phyloP scores from a whole-genome alignment of 2,113 vertebrate genomes.

The Pelusios castaneus region DNA sequence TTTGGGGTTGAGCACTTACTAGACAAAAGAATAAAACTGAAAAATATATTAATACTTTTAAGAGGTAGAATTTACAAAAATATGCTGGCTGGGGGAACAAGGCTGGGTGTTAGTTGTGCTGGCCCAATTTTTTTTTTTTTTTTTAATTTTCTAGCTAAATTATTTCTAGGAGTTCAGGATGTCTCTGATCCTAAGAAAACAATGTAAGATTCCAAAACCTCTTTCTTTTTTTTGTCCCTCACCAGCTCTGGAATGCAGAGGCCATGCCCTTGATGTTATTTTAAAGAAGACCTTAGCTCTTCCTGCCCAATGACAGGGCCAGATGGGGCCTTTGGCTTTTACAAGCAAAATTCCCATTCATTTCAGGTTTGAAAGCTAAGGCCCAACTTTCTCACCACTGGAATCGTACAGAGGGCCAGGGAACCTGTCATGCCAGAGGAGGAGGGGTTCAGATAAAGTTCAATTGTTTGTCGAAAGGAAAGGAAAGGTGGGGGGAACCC shows the following conservation, averaged over 20 bases:
- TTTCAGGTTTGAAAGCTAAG: neutral
- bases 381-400: neutral
- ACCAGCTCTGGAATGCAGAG: slow-evolving; percentile 5
- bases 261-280: slow-evolving; percentile 19
- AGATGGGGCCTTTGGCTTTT: neutral
- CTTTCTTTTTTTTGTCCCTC: slow-evolving; percentile 9
- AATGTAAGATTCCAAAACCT: neutral
- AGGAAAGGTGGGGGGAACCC: neutral
- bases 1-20: neutral
- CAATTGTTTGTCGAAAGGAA: slow-evolving; percentile 5
- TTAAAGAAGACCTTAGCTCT: neutral
- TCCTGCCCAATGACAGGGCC: neutral
- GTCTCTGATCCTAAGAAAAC: neutral
- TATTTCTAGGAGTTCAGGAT: neutral
- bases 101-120: slow-evolving; percentile 32
- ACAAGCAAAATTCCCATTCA: neutral
- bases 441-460: slow-evolving; percentile 55
- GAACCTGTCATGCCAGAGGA: neutral
- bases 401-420: neutral
- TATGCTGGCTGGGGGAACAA: neutral
- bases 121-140: neutral
- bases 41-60: neutral
- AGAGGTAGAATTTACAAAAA: neutral
- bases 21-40: neutral
- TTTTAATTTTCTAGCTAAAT: neutral